Evolutionary conservation across 2,888 invertebrate genomes (phyloP), one percentile per base, ranked within the genome.

Genomic region (Allolobophora icterica): DNA sequence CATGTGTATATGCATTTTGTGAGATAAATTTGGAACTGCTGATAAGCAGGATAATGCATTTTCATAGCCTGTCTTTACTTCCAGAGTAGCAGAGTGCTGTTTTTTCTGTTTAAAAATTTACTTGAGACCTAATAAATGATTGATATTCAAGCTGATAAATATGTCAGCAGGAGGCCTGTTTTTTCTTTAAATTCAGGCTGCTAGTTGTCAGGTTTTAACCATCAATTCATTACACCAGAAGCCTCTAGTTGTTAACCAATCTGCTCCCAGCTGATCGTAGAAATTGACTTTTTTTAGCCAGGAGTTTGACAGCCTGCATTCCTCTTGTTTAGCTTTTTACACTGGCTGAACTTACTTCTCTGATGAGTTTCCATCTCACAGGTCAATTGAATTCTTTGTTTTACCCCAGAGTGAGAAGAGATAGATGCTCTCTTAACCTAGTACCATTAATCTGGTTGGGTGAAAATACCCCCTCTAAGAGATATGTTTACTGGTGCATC

Each of bases 31-130:
- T 30, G 8, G 71, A 71, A n/a, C 71, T 71, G 71, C 71, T 71
- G 71, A 71, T 71, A n/a, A 71, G 71, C 71, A 30, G 71, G 71
- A 71, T 71, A n/a, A 71, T n/a, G 71, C 71, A 71, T 71, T 71
- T 71, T 71, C n/a, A n/a, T 71, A 71, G n/a, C 13, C 71, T 71
- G 71, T 71, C 71, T 71, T 71, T 71, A 71, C 30, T 71, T 71
- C 71, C 71, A 30, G n/a, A 71, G 71, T n/a, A n/a, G 30, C 71
- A 71, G 30, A 71, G n/a, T 71, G 71, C n/a, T 71, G 71, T n/a
- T 71, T 5, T 8, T n/a, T 3, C 71, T 17, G 71, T 5, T n/a
- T 71, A n/a, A 71, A 71, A 71, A 71, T 71, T 71, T 11, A n/a
- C 71, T n/a, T 71, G 71, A 30, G 71, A n/a, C 71, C 71, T 71